Evolutionary conservation across 2,888 invertebrate genomes (phyloP).

Genomic region (Opisthograptis luteolata): DNA sequence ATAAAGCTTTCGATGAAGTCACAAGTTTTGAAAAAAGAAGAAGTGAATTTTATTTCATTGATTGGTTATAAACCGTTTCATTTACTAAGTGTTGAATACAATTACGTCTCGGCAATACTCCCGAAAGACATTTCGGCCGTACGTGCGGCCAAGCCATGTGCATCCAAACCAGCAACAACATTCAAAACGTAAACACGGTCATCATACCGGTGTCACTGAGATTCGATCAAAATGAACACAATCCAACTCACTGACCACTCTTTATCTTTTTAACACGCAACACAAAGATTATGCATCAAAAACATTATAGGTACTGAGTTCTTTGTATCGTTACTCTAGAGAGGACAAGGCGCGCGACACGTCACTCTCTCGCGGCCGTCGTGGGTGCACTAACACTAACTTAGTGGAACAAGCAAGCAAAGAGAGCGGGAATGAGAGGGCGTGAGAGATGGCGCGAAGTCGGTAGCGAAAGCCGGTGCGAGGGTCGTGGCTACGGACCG

Average conservation of each 20-base stretch:
- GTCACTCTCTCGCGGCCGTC: conserved; percentile 63
- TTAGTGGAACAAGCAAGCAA: conserved; percentile 46
- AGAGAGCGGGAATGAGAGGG: conserved; percentile 68
- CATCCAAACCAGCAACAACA: conserved; percentile 51
- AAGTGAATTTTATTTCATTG: neutral
- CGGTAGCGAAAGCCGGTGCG: neutral
- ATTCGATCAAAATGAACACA: conserved; percentile 42
- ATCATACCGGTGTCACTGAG: conserved; percentile 42
- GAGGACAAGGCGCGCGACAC: conserved; percentile 54
- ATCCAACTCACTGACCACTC: conserved; percentile 41
- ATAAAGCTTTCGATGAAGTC: neutral
- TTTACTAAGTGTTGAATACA: neutral
- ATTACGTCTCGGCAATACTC: conserved; percentile 57
- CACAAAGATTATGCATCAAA: conserved; percentile 45
- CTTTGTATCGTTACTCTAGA: conserved; percentile 52
- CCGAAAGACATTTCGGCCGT: conserved; percentile 47
- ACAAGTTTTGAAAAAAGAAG: too few species aligned
- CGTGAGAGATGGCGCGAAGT: conserved; percentile 47
- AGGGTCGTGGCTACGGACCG: neutral
- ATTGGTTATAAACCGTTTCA: neutral
- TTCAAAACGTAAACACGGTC: conserved; percentile 65
- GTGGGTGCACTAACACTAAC: conserved; percentile 59
- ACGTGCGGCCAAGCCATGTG: conserved; percentile 33
- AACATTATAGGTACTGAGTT: conserved; percentile 52
- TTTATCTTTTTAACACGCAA: conserved; percentile 41